These are phyloP conservation scores for Tauraco erythrolophus DNA, from an alignment of 2,113 vertebrate genomes.

Conservation along the genomic window DNA sequence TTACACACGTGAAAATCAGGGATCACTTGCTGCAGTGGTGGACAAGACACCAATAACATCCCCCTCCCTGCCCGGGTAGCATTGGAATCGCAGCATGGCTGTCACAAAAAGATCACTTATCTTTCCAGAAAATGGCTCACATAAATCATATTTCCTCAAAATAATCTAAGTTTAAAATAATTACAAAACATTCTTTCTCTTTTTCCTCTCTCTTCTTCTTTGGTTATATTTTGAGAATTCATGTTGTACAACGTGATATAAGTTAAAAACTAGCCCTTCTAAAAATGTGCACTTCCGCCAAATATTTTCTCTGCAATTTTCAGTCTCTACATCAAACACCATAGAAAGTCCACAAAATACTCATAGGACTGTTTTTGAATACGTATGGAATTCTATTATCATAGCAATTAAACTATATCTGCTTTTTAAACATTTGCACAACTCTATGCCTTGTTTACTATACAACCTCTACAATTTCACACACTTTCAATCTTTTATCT, in stretches of 20 bases:
- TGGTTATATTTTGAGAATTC: background rate
- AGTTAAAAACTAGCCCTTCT: background rate
- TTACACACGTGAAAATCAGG: background rate
- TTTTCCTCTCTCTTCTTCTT: background rate
- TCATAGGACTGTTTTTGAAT: background rate
- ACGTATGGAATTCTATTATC: background rate
- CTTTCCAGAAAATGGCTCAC: background rate
- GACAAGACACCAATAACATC: background rate
- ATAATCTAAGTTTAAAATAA: too few relatives aligned
- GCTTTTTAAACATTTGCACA: background rate
- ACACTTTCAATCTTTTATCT: background rate
- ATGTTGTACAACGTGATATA: rapidly evolving
- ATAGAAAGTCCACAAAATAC: background rate
- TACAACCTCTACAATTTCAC: background rate
- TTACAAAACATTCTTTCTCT: background rate
- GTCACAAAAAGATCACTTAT: background rate
- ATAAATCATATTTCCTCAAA: background rate
- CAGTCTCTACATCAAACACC: background rate
- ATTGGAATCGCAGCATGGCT: background rate
- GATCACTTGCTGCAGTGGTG: background rate
- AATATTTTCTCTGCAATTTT: background rate
- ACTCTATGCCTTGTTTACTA: background rate
- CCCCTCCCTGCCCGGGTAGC: background rate
- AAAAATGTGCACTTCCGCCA: background rate
- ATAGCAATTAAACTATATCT: background rate